Evolutionary conservation across 2,888 invertebrate genomes (phyloP), one percentile per base, ranked within the genome.

Genomic region (Gortyna flavago): DNA sequence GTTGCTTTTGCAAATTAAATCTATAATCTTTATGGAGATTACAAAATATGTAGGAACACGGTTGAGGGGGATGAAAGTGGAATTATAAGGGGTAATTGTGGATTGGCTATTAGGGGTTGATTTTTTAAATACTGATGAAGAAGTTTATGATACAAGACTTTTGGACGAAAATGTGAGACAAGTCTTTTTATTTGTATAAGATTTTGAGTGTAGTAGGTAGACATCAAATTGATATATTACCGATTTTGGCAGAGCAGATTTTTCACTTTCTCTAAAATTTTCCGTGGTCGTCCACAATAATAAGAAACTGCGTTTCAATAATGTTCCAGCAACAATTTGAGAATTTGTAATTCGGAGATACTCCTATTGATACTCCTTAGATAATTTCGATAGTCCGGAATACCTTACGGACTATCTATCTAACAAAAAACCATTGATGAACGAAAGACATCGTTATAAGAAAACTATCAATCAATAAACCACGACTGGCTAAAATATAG

Each of bases 11-110:
- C 75, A 90, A 91, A 92, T 91, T 92, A 92, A 92, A 92, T 91
- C 89, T 90, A 92, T 92, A 92, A 92, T 92, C 91, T 91, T 88
- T 90, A 90, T 90, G 85, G 82, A 80, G 79, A 90, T 89, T 89
- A 87, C 88, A 86, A 89, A 90, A 88, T 85, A 87, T 85, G 80
- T 61, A 44, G 67, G 21, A 75, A 77, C 51, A 76, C 76, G 80
- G 80, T 78, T 86, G 88, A 75, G 83, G 79, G 81, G 82, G 79
- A 59, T 80, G 81, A 74, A 77, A 75, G 75, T 8, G 72, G 72
- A 77, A 83, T 85, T 84, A 84, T 83, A 78, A 70, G 74, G 61
- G 61, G 78, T 82, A 67, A 80, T 81, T 77, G 75, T 70, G 64
- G 80, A 80, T 77, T 68, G 65, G 66, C 38, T 75, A 25, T 72